Conservation (phyloP, 2,797 vertebrate genomes). For the Phrynocephalus vlangalii region DNA sequence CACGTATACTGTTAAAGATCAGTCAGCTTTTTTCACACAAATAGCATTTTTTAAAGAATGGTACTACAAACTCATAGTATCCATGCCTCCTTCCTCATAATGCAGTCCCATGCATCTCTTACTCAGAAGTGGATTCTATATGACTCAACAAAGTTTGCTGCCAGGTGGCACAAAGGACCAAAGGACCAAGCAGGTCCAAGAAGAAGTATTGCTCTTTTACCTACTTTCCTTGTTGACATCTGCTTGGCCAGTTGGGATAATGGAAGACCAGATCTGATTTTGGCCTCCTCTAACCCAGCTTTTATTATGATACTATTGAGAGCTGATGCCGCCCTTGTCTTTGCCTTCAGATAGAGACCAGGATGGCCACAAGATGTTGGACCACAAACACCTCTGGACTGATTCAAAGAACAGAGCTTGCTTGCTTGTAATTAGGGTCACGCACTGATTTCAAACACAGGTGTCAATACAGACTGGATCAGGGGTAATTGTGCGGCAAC, state of each 20-base stretch:
- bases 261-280: too few species aligned
- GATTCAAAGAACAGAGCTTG: too few species aligned
- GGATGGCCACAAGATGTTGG: too few species aligned
- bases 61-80: background rate
- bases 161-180: background rate
- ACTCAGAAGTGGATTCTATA: background rate
- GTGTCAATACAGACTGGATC: too few species aligned
- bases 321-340: too few species aligned
- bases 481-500: too few species aligned
- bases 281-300: too few species aligned
- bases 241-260: background rate
- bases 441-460: too few species aligned
- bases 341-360: too few species aligned
- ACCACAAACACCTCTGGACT: too few species aligned
- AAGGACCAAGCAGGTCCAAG: background rate
- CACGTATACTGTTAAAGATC: conserved; percentile 12
- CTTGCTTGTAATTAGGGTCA: too few species aligned
- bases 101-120: background rate
- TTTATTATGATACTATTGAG: too few species aligned
- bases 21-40: background rate
- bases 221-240: background rate
- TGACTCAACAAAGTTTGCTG: background rate
- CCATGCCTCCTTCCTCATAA: background rate
- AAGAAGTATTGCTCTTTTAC: background rate
- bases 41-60: background rate